phyloP scores from a whole-genome alignment of 2,113 vertebrate genomes.

The Caracal caracal region DNA sequence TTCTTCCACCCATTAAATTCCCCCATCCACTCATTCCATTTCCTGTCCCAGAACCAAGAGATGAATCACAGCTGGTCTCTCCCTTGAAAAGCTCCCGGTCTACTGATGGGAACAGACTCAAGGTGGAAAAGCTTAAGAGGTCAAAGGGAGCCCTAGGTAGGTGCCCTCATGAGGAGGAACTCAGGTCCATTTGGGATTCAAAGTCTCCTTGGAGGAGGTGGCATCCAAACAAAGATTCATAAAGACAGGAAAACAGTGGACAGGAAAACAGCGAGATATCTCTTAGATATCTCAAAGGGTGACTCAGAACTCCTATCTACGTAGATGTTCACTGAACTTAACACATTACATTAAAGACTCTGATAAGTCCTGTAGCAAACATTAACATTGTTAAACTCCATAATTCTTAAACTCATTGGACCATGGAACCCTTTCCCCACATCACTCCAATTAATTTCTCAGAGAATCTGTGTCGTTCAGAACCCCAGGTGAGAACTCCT shows the following conservation, averaged over 20 bases:
- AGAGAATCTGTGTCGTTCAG: background rate
- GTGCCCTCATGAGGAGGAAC: background rate
- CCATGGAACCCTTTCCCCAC: background rate
- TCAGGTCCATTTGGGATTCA: background rate
- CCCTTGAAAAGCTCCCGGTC: background rate
- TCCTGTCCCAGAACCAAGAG: background rate
- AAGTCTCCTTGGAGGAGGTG: background rate
- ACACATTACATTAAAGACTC: background rate
- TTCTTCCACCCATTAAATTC: background rate
- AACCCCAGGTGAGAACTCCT: background rate
- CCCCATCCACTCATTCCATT: background rate
- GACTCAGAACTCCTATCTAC: background rate
- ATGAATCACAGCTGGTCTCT: slow-evolving; percentile 24
- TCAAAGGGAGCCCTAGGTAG: background rate
- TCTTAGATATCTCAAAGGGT: background rate
- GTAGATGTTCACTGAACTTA: background rate
- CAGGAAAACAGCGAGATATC: background rate
- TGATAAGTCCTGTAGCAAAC: background rate
- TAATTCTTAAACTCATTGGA: background rate
- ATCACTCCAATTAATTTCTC: background rate
- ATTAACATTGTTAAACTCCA: background rate
- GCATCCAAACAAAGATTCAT: background rate
- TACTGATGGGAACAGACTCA: background rate
- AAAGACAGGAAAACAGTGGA: background rate
- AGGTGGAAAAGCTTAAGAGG: background rate